These are phyloP conservation scores for Cylloceria caligata DNA, from an alignment of 2,888 invertebrate species.

Conservation along the genomic window DNA sequence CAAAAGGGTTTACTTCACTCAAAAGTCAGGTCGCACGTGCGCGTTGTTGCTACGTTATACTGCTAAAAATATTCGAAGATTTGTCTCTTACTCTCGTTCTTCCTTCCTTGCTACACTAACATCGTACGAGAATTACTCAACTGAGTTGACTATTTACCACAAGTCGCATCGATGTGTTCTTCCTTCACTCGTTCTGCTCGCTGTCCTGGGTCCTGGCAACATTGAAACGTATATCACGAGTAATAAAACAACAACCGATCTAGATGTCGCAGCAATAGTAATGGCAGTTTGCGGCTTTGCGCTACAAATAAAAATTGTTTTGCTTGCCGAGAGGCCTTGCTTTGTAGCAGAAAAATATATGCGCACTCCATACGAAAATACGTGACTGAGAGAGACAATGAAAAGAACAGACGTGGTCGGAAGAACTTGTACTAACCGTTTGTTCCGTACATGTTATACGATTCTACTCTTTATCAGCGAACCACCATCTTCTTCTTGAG, in stretches of 20 bases:
- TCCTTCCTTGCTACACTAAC: neutral
- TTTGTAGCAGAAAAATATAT: neutral
- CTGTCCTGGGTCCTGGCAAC: neutral
- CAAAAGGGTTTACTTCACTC: conserved; percentile 4
- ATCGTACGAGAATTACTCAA: neutral
- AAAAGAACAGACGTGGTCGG: conserved; percentile 18
- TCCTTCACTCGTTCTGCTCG: conserved; percentile 8
- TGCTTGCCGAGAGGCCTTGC: neutral
- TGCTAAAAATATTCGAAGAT: conserved; percentile 2
- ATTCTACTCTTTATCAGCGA: conserved; percentile 32
- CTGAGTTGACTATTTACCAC: neutral
- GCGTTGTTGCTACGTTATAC: conserved; percentile 16
- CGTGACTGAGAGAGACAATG: neutral
- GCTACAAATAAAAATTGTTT: neutral
- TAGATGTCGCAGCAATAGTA: neutral
- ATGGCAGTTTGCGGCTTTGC: neutral
- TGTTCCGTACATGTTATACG: conserved; percentile 31
- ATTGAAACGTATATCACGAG: conserved; percentile 22
- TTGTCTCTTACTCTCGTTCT: neutral
- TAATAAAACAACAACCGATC: conserved; percentile 16
- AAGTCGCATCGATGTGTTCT: neutral
- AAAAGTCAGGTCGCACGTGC: conserved; percentile 36
- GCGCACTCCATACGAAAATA: neutral
- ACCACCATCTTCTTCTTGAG: conserved; percentile 26
- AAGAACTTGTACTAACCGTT: conserved; percentile 18